These are phyloP conservation scores for Hyla sarda DNA, from an alignment of 2,113 vertebrate species.

Conservation along the genomic window DNA sequence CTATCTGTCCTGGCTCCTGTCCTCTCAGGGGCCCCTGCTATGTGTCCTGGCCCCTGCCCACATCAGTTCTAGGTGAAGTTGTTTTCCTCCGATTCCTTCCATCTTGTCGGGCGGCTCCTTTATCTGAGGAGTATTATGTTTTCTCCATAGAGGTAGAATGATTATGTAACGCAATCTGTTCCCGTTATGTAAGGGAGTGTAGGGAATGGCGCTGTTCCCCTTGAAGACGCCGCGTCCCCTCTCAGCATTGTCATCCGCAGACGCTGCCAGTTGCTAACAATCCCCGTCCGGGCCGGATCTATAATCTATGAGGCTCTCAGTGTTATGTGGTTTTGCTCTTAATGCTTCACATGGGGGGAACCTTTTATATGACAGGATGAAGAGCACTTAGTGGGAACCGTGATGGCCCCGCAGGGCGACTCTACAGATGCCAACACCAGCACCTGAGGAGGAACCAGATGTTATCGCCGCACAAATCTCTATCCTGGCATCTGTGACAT, in stretches of 20 bases:
- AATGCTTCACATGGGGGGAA: not conserved
- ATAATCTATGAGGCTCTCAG: not conserved
- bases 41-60: not conserved
- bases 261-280: not conserved
- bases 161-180: not conserved
- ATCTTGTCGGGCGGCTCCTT: not conserved
- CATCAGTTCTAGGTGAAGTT: not conserved
- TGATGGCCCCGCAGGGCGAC: constrained; percentile 34
- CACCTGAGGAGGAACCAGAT: constrained; percentile 43
- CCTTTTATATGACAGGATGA: not conserved
- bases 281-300: not conserved
- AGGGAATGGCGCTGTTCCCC: not conserved
- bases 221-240: not conserved
- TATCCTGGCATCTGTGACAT: constrained; percentile 42
- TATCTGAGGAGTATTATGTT: not conserved
- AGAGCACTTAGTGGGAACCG: constrained; percentile 41
- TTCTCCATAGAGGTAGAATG: not conserved
- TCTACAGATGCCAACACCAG: constrained; percentile 47
- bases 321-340: not conserved
- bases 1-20: no score
- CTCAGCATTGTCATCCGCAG: not conserved
- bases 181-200: not conserved
- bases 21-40: not conserved
- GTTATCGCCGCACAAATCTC: constrained; percentile 23
- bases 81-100: not conserved